phyloP scores from a whole-genome alignment of 2,797 vertebrate species.

The Buceros bicornis region DNA sequence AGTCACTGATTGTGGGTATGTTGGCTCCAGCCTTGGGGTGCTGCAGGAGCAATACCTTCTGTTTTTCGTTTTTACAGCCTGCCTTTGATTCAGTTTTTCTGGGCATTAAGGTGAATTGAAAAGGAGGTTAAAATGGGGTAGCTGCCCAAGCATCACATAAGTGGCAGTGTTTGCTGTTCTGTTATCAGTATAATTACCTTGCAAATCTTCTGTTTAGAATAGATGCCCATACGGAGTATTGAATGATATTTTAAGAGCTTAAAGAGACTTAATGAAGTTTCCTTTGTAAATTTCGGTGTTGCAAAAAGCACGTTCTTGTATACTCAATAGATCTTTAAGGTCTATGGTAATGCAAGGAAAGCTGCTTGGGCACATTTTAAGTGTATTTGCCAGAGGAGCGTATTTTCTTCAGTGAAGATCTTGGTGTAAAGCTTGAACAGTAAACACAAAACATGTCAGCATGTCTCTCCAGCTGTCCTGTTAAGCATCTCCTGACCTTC shows the following conservation, averaged over 20 bases:
- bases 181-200: background rate
- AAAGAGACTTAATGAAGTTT: background rate
- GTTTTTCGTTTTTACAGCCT: background rate
- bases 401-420: background rate
- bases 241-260: background rate
- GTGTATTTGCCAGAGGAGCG: background rate
- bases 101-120: background rate
- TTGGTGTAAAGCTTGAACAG: background rate
- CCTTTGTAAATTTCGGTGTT: background rate
- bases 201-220: background rate
- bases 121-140: background rate
- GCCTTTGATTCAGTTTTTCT: background rate
- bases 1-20: accelerated
- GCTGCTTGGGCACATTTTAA: background rate
- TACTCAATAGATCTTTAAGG: background rate
- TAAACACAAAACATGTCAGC: background rate
- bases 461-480: background rate
- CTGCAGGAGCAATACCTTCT: accelerated
- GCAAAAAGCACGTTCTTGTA: background rate
- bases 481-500: background rate
- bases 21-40: background rate
- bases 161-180: background rate
- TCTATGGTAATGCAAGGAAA: background rate
- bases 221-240: background rate
- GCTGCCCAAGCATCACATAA: accelerated